Conservation (phyloP, 2,113 vertebrate species). For the Oreotragus oreotragus region DNA sequence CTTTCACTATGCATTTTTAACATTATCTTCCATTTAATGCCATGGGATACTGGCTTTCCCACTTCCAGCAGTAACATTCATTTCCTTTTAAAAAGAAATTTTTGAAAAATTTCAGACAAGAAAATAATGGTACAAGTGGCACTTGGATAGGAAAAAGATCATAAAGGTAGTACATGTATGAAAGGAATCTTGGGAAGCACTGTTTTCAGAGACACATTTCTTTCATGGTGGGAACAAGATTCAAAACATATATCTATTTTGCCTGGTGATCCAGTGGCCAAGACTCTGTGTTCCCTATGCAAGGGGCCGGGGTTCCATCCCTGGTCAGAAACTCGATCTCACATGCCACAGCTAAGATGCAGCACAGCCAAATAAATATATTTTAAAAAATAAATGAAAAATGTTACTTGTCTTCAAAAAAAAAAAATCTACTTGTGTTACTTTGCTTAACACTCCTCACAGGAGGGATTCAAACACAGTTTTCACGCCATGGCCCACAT, state of each 20-base stretch:
- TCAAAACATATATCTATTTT: background rate
- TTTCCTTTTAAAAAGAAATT: conserved; percentile 1
- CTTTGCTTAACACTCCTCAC: background rate
- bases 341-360: background rate
- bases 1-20: background rate
- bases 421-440: background rate
- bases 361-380: background rate
- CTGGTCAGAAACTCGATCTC: background rate
- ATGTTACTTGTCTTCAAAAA: background rate
- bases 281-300: background rate
- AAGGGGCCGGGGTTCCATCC: background rate
- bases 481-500: background rate
- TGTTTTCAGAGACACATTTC: background rate
- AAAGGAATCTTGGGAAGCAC: background rate
- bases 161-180: background rate
- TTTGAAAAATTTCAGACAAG: background rate
- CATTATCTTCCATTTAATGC: background rate
- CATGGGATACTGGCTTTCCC: background rate
- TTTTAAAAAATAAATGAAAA: background rate
- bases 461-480: background rate
- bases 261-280: background rate
- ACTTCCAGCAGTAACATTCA: background rate
- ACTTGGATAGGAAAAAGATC: background rate
- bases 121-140: background rate
- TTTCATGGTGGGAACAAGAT: background rate